Percentiles rank a stretch among this genome's conserved stretches.
phyloP scores from a whole-genome alignment of 2,888 invertebrate species.

The Cryptosula pallasiana region DNA sequence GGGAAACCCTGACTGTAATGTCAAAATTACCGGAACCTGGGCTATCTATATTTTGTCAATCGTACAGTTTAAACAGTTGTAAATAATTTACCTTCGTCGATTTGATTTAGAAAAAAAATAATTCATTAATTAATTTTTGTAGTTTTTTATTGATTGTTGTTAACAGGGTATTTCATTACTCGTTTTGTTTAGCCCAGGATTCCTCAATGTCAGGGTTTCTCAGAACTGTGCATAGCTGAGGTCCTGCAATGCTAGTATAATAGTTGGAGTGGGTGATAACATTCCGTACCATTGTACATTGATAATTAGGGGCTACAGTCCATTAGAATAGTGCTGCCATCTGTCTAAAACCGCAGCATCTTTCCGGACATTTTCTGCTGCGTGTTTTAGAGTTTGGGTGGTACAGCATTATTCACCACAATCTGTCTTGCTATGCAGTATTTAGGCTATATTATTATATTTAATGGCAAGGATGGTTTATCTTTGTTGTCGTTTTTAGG shows the following conservation, averaged over 20 bases:
- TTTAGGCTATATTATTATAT: not conserved
- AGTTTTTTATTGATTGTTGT: not conserved
- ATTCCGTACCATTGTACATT: not conserved
- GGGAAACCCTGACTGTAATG: not conserved
- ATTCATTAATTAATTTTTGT: not conserved
- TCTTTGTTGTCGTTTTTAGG: not conserved
- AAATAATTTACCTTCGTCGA: not conserved
- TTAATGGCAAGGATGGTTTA: not conserved
- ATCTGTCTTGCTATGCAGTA: not conserved
- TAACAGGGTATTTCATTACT: not conserved
- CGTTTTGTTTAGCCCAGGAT: too few species aligned
- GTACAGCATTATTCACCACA: not conserved
- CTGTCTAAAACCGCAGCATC: not conserved
- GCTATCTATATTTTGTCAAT: not conserved
- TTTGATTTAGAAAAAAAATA: too few species aligned
- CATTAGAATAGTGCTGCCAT: not conserved
- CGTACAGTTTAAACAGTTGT: not conserved
- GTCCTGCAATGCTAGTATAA: not conserved
- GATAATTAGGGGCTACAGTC: not conserved
- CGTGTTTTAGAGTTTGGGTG: conserved; percentile 4
- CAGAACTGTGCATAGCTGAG: not conserved
- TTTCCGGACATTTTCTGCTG: not conserved
- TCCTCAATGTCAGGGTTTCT: not conserved
- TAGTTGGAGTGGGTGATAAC: not conserved
- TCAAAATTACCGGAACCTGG: not conserved